Evolutionary conservation across 2,113 vertebrate species (phyloP), one percentile per base, ranked within the genome.

Genomic region (Hemibagrus wyckioides): DNA sequence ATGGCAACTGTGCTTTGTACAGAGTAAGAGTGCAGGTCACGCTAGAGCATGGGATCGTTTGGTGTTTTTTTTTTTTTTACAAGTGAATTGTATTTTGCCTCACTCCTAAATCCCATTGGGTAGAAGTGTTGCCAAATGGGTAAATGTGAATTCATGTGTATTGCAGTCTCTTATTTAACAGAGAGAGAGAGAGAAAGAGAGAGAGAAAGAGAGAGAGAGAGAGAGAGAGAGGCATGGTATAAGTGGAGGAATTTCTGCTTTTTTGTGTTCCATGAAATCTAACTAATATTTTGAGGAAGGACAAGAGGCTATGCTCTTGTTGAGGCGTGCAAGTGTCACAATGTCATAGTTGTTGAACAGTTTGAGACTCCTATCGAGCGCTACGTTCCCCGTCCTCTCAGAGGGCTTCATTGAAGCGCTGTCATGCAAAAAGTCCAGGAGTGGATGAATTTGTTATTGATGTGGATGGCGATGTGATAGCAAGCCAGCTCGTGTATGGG

Each of bases 381-480:
- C 33, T 41, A 1, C 33, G 13, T 69, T 81, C 61, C 14, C 28
- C 14, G 28, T 54, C 30, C 61, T 33, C 85, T 63, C 54, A 30
- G 50, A 63, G 41, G 84, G 85, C 30, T 30, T 80, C 63, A 48
- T 82, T 61, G 65, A 61, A 87, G 52, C 36, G 19, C 67, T 61
- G 80, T 83, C 86, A 87, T 76, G 80, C 80, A 76, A 44, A 82
- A 52, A 77, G 85, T 87, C 79, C 80, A 73, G 86, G 54, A 63
- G n/a, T 52, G 69, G 80, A 83, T 63, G 80, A 63, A 63, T 83
- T 83, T 76, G 69, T 76, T 87, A 83, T 87, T 63, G 67, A 83
- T 83, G 57, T 83, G 86, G 80, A 76, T 57, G 36, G 80, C 48
- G 80, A 83, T 83, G 86, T 83, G 44, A 87, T 83, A 87, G 80